Conservation (phyloP, 1,140 invertebrate genomes). For the Papilio polyxenes region DNA sequence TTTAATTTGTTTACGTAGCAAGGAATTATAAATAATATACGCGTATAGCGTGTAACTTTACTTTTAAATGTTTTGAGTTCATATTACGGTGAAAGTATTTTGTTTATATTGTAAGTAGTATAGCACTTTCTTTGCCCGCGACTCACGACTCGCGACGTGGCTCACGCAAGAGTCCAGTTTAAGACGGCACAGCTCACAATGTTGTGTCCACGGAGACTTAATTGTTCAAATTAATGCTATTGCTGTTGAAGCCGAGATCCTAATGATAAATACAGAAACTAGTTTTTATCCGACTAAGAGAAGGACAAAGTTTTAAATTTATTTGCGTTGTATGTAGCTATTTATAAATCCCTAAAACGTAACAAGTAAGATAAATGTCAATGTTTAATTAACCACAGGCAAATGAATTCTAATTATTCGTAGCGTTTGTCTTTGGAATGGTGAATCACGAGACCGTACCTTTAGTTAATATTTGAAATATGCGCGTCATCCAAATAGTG, state of each 20-base stretch:
- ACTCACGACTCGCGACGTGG: background rate
- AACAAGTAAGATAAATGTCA: background rate
- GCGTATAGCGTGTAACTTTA: background rate
- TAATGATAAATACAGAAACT: background rate
- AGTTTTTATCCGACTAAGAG: background rate
- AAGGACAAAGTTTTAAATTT: no score
- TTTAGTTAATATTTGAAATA: conserved; percentile 8
- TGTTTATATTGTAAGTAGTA: conserved; percentile 16
- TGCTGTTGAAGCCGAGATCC: background rate
- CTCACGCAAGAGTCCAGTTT: background rate
- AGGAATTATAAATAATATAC: background rate
- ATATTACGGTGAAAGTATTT: conserved; percentile 1
- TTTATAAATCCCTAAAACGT: background rate
- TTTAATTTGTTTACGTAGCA: background rate
- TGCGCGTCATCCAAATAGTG: conserved; percentile 32
- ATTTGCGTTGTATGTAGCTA: no score
- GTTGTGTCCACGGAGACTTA: background rate
- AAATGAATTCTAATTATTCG: background rate
- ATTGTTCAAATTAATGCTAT: background rate
- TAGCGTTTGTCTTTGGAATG: conserved; percentile 15
- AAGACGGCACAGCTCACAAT: background rate
- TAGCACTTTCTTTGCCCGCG: background rate
- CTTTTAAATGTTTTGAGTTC: conserved; percentile 5
- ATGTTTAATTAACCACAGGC: background rate
- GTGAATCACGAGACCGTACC: conserved; percentile 1